phyloP scores from a whole-genome alignment of 23 tunicate species.

The Trididemnum nubilum region DNA sequence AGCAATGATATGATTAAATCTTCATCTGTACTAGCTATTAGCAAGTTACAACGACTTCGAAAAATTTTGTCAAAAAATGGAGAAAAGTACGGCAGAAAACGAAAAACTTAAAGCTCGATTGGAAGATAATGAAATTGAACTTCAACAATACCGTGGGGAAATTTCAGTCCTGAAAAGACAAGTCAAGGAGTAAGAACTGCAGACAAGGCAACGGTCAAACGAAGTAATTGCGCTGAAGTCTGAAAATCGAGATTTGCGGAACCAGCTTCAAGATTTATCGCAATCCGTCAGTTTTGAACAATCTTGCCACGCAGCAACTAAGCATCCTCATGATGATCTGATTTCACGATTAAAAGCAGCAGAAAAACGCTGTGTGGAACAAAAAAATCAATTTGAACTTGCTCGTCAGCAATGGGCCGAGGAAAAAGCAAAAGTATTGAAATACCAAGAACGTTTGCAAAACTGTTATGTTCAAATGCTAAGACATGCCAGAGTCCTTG shows the following conservation, averaged over 20 bases:
- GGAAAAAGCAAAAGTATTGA: slow-evolving; percentile 4
- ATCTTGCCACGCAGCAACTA: background rate
- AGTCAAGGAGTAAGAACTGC: slow-evolving; percentile 40
- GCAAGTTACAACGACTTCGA: no score
- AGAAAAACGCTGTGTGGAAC: slow-evolving; percentile 20
- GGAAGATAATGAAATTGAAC: slow-evolving; percentile 49
- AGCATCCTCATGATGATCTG: slow-evolving; percentile 3
- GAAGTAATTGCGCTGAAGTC: slow-evolving; percentile 37
- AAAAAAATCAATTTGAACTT: slow-evolving; percentile 26
- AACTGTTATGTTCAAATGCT: slow-evolving; percentile 46
- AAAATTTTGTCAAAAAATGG: no score
- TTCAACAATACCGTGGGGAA: slow-evolving; percentile 57
- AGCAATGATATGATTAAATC: no score
- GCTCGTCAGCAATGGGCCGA: slow-evolving; percentile 39
- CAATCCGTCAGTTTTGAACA: background rate
- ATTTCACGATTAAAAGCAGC: slow-evolving; percentile 25
- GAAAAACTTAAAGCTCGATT: no score
- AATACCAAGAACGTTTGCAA: slow-evolving; percentile 58
- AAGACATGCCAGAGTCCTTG: slow-evolving; percentile 41
- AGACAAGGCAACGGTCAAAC: slow-evolving; percentile 25
- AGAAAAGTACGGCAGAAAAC: no score
- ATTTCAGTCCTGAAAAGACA: slow-evolving; percentile 41
- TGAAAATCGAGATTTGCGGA: slow-evolving; percentile 36
- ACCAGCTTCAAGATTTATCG: background rate
- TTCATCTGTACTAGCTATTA: no score